Evolutionary conservation across 2,797 vertebrate species (phyloP).

Genomic region (Hapalemur alaotrensis): DNA sequence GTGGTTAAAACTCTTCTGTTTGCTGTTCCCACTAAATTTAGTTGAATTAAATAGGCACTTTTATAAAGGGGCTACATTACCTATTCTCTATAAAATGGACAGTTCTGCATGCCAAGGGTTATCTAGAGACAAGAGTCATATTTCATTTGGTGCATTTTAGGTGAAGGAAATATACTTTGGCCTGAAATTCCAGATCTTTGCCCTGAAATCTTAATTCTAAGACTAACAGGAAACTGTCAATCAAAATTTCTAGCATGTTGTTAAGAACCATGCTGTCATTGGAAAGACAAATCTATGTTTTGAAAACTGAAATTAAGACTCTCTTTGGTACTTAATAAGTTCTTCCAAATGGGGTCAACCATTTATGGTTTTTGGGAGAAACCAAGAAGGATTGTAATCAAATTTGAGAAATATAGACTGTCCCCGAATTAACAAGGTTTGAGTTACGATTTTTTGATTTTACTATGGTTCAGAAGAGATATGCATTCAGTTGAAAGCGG

Average conservation of each 20-base stretch:
- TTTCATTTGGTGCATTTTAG: constrained; percentile 23
- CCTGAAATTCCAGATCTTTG: not conserved
- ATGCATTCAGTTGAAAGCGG: not conserved
- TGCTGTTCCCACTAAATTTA: constrained; percentile 43
- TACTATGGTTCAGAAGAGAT: not conserved
- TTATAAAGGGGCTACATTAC: constrained; percentile 9
- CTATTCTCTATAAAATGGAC: not conserved
- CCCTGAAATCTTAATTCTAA: constrained; percentile 25
- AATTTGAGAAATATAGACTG: not conserved
- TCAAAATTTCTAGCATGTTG: constrained; percentile 26
- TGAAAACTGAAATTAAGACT: constrained; percentile 42
- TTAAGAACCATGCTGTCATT: not conserved
- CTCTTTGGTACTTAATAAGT: not conserved
- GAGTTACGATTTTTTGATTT: not conserved
- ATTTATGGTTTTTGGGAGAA: not conserved
- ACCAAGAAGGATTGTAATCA: not conserved
- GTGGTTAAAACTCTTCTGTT: constrained; percentile 21
- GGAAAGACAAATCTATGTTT: not conserved
- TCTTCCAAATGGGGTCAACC: not conserved
- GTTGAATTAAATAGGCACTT: constrained; percentile 51
- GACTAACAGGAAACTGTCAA: not conserved
- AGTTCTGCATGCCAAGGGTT: not conserved
- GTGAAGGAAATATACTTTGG: not conserved
- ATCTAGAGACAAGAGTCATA: not conserved
- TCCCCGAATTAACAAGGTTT: not conserved